Conservation (phyloP, 2,113 vertebrate species). For the Gymnogyps californianus region DNA sequence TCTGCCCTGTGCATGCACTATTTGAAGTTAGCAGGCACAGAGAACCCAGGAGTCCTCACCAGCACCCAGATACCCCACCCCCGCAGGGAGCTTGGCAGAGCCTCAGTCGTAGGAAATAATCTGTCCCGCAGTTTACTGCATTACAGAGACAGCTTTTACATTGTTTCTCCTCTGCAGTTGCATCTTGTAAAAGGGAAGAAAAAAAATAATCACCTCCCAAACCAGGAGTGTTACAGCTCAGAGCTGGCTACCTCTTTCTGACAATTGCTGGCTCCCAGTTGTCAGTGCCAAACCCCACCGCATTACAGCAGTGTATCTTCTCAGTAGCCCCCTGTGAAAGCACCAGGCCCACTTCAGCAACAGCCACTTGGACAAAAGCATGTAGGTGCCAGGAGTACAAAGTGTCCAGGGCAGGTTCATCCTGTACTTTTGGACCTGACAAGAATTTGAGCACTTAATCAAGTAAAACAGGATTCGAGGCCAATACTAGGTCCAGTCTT, state of each 20-base stretch:
- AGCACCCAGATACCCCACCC: neutral
- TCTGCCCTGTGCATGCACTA: neutral
- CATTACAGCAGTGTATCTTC: neutral
- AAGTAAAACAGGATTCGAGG: neutral
- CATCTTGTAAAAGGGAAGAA: neutral
- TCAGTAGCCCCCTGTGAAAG: neutral
- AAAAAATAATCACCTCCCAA: neutral
- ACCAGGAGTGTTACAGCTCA: neutral
- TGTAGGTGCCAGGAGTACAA: neutral
- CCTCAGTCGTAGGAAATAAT: neutral
- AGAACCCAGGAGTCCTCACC: neutral
- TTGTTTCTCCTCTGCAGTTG: neutral
- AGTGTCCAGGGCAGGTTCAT: accelerated
- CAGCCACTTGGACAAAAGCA: neutral
- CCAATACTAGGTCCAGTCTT: neutral
- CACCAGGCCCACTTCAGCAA: neutral
- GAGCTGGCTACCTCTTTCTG: neutral
- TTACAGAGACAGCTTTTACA: neutral
- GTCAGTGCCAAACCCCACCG: neutral
- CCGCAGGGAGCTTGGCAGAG: neutral
- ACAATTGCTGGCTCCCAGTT: neutral
- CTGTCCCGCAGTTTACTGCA: neutral
- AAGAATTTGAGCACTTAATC: neutral
- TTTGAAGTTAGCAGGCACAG: neutral
- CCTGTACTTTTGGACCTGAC: neutral